These are phyloP conservation scores for Plemyria rubiginata DNA, from an alignment of 2,888 invertebrate species.

Conservation along the genomic window DNA sequence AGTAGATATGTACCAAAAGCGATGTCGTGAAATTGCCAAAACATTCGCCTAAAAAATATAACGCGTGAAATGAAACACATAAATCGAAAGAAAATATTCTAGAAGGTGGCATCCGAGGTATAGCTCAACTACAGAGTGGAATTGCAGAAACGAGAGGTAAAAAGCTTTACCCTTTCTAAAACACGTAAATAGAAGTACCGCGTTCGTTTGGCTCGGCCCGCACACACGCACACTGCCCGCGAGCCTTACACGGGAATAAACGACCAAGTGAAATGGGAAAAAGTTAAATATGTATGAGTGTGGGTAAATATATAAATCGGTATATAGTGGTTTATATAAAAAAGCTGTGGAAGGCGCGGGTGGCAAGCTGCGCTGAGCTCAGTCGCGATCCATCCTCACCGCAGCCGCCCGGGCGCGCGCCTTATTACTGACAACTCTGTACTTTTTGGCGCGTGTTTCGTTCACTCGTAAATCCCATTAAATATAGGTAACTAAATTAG, in stretches of 20 bases:
- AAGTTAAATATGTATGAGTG: slow-evolving; percentile 85
- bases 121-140: slow-evolving; percentile 74
- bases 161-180: slow-evolving; percentile 83
- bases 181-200: slow-evolving; percentile 78
- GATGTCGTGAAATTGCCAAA: slow-evolving; percentile 55
- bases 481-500: background rate
- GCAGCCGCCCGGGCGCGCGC: slow-evolving; percentile 35
- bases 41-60: slow-evolving; percentile 66
- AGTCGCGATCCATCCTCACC: slow-evolving; percentile 71
- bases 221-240: slow-evolving; percentile 67
- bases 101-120: slow-evolving; percentile 70
- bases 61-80: slow-evolving; percentile 72
- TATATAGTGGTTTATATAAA: slow-evolving; percentile 81
- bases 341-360: slow-evolving; percentile 69
- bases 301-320: slow-evolving; percentile 85
- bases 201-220: slow-evolving; percentile 55
- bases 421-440: slow-evolving; percentile 6
- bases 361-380: slow-evolving; percentile 60
- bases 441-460: slow-evolving; percentile 52
- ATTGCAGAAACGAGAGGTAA: slow-evolving; percentile 81
- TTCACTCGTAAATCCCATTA: slow-evolving; percentile 16
- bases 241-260: slow-evolving; percentile 77
- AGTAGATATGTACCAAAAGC: background rate
- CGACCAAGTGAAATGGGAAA: slow-evolving; percentile 81
- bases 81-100: slow-evolving; percentile 80